These are phyloP conservation scores for Oceanodroma leucorhoa DNA, from an alignment of 2,797 vertebrate genomes.

Conservation along the genomic window DNA sequence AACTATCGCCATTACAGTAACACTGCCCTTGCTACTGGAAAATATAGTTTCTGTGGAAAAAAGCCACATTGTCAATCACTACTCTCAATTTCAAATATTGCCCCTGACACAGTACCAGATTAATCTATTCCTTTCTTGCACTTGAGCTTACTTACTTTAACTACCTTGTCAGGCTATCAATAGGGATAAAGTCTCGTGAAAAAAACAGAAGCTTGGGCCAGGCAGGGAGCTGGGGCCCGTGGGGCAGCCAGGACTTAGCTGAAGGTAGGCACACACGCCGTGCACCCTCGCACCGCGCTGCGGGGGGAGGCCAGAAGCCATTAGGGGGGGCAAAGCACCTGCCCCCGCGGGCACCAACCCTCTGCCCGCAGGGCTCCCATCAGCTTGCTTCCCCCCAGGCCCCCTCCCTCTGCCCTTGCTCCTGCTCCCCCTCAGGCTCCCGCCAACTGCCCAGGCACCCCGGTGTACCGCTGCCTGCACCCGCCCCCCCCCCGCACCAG, in stretches of 20 bases:
- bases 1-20: not conserved
- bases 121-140: not conserved
- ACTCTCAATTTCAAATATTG: not conserved
- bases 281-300: not conserved
- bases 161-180: not conserved
- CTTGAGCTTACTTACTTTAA: not conserved
- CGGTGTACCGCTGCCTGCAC: too few species aligned
- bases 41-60: not conserved
- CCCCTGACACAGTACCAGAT: not conserved
- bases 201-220: not conserved
- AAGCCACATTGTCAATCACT: rapidly evolving
- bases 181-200: rapidly evolving
- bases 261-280: too few species aligned
- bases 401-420: too few species aligned
- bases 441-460: too few species aligned
- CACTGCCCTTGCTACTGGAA: not conserved
- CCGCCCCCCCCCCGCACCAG: too few species aligned
- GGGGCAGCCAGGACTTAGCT: too few species aligned
- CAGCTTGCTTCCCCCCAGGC: too few species aligned
- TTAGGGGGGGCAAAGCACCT: too few species aligned
- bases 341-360: too few species aligned
- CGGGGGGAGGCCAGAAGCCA: not conserved
- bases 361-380: not conserved
- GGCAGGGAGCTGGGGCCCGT: not conserved
- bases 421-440: too few species aligned